Percentiles rank a stretch among this genome's conserved stretches.
Conservation (phyloP, 2,113 vertebrate genomes). For the Cichladusa arquata region DNA sequence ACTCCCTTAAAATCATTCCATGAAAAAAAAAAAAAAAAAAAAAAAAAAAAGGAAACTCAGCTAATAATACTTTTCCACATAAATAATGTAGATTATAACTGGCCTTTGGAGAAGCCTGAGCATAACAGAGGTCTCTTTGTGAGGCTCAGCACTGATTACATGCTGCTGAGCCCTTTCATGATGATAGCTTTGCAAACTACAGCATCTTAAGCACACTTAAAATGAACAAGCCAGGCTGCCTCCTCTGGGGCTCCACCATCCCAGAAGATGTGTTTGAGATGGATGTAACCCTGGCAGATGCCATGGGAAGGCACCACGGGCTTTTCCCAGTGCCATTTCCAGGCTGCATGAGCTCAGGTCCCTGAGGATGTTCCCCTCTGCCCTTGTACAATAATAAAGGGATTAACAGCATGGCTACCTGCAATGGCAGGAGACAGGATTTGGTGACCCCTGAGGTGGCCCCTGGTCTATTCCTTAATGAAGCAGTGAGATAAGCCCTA, state of each 20-base stretch:
- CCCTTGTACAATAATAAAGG: conserved; percentile 1
- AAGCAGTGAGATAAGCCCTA: conserved; percentile 5
- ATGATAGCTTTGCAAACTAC: conserved; percentile 10
- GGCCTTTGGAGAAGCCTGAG: conserved; percentile 31
- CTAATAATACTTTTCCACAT: conserved; percentile 62
- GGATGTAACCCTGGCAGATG: not conserved
- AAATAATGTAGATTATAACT: conserved; percentile 52
- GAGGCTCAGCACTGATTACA: not conserved
- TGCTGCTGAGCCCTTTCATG: not conserved
- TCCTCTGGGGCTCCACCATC: not conserved
- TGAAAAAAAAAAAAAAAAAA: not conserved
- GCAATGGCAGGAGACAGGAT: not conserved
- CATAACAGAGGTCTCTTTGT: conserved; percentile 48
- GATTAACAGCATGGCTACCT: not conserved
- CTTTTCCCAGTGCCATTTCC: not conserved
- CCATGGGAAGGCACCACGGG: not conserved
- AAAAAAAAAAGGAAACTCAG: not conserved
- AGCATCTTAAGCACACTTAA: not conserved
- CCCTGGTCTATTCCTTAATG: not conserved
- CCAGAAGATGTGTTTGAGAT: not conserved
- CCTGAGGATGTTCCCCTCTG: not conserved
- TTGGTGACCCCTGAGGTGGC: not conserved
- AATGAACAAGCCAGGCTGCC: conserved; percentile 5
- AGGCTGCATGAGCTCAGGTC: not conserved
- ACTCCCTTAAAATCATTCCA: conserved; percentile 1